A percentile compares a stretch with the other conserved stretches of the same genome.
Evolutionary conservation across 2,113 vertebrate species (phyloP).

Genomic region (Notechis scutatus): DNA sequence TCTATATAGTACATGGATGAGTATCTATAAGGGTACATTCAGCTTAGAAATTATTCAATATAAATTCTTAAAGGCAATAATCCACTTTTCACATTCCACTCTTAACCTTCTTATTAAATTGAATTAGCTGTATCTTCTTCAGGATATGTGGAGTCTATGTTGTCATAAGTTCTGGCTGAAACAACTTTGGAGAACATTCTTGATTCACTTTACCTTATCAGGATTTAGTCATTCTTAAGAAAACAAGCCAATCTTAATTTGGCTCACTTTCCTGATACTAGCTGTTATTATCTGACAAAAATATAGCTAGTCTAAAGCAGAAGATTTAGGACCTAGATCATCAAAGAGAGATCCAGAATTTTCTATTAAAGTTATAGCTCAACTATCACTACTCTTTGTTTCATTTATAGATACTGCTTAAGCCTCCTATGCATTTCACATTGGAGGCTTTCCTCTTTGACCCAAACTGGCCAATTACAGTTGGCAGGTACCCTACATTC

Average conservation of each 20-base stretch:
- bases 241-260: neutral
- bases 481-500: neutral
- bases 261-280: neutral
- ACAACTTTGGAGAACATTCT: neutral
- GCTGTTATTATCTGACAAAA: neutral
- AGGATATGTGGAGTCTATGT: neutral
- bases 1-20: neutral
- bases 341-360: neutral
- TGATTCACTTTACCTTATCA: neutral
- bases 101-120: neutral
- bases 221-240: neutral
- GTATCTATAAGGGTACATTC: neutral
- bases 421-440: neutral
- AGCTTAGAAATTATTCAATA: neutral
- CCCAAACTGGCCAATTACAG: neutral
- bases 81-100: neutral
- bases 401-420: neutral
- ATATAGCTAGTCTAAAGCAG: neutral
- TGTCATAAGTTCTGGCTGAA: neutral
- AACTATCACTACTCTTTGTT: neutral
- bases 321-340: neutral
- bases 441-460: neutral
- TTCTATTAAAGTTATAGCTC: neutral
- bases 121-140: neutral
- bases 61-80: neutral